These are phyloP conservation scores for Halocaridina rubra DNA, from an alignment of 2,888 invertebrate species.

Conservation along the genomic window DNA sequence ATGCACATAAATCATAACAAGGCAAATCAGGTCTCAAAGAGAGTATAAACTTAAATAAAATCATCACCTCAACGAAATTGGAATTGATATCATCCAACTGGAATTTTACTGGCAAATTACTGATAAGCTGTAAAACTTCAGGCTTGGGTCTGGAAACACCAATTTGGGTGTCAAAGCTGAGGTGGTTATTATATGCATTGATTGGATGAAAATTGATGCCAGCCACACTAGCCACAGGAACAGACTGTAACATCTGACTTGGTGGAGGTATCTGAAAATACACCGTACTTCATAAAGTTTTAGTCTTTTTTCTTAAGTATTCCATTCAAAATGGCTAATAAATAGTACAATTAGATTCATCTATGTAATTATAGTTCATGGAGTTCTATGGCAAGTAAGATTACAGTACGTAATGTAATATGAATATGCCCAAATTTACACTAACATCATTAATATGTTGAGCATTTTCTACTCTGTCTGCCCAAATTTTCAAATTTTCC, in stretches of 20 bases:
- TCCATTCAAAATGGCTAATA: too few species aligned
- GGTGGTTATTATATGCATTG: constrained; percentile 39
- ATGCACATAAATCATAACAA: too few species aligned
- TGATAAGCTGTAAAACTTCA: constrained; percentile 71
- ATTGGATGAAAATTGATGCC: constrained; percentile 74
- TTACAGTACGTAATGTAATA: too few species aligned
- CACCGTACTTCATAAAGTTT: too few species aligned
- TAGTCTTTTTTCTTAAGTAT: too few species aligned
- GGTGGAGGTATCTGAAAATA: constrained; percentile 76
- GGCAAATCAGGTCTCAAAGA: too few species aligned
- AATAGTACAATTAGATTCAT: too few species aligned
- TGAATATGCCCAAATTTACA: too few species aligned
- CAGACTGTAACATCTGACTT: constrained; percentile 77
- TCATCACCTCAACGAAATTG: constrained; percentile 88
- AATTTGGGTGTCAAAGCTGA: not conserved
- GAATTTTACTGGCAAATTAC: constrained; percentile 78
- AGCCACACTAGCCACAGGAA: constrained; percentile 81
- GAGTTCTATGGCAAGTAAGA: too few species aligned
- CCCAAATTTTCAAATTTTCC: constrained; percentile 77
- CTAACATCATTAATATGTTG: constrained; percentile 75
- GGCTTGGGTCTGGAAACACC: not conserved
- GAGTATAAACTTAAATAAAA: too few species aligned
- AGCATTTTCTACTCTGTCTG: constrained; percentile 75
- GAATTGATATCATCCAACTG: constrained; percentile 84
- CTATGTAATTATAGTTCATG: too few species aligned